Conservation (phyloP, 2,113 vertebrate species). For the Sardina pilchardus region DNA sequence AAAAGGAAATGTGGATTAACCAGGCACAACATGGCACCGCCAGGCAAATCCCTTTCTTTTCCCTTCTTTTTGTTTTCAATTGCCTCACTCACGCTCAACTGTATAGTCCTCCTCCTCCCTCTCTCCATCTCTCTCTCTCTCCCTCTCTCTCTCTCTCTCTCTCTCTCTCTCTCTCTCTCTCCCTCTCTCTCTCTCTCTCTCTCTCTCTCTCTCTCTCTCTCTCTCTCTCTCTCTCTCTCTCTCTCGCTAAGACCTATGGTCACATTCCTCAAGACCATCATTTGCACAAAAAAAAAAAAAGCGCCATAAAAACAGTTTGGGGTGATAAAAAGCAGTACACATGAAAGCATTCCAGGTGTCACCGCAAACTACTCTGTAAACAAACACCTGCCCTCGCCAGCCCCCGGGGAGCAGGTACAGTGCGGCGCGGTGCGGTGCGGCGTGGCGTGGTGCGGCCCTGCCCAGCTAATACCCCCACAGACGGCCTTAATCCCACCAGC, state of each 20-base stretch:
- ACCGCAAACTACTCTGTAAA: not conserved
- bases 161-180: constrained; percentile 7
- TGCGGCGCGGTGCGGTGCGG: not conserved
- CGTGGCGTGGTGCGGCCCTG: not conserved
- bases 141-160: not conserved
- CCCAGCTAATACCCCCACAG: constrained; percentile 48
- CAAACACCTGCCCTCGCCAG: constrained; percentile 10
- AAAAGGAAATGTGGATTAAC: not conserved
- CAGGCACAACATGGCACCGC: constrained; percentile 1
- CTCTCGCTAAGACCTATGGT: not conserved
- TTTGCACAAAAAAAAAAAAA: not conserved
- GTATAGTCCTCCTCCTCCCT: not conserved
- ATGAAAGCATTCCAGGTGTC: constrained; percentile 1
- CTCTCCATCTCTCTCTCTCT: not conserved
- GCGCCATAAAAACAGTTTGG: not conserved
- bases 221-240: not conserved
- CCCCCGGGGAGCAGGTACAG: not conserved
- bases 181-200: not conserved
- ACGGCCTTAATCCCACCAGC: constrained; percentile 33
- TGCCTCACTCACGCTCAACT: not conserved
- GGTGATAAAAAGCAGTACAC: not conserved
- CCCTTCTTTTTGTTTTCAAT: not conserved
- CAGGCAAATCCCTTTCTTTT: not conserved
- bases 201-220: not conserved
- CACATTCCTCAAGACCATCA: constrained; percentile 19